Evolutionary conservation across 2,888 invertebrate species (phyloP).

Genomic region (Dryocosmus kuriphilus): DNA sequence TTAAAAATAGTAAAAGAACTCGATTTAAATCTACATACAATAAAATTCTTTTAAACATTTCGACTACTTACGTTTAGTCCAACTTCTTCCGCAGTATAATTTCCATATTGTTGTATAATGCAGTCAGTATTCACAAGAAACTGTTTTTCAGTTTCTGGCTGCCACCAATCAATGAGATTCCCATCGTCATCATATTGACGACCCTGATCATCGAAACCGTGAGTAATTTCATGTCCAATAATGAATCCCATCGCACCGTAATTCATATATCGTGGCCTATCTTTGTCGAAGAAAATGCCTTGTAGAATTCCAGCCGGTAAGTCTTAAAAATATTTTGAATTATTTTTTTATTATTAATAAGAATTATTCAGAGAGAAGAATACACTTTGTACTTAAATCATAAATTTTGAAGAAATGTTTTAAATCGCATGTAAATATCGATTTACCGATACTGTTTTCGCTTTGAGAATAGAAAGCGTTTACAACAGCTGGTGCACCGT

Average conservation of each 20-base stretch:
- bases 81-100: slow-evolving; percentile 90
- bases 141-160: slow-evolving; percentile 87
- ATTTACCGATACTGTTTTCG: slow-evolving; percentile 54
- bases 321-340: slow-evolving; percentile 43
- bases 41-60: background rate
- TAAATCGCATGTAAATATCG: no score
- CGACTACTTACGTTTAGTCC: slow-evolving; percentile 83
- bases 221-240: slow-evolving; percentile 95
- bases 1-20: no score
- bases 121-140: slow-evolving; percentile 92
- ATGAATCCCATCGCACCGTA: slow-evolving; percentile 95
- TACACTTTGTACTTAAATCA: no score
- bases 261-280: slow-evolving; percentile 94
- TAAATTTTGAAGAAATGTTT: no score
- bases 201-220: slow-evolving; percentile 92
- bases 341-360: background rate
- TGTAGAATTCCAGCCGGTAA: slow-evolving; percentile 92
- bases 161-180: slow-evolving; percentile 96
- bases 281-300: slow-evolving; percentile 93
- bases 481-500: slow-evolving; percentile 76
- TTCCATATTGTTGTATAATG: slow-evolving; percentile 95
- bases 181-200: slow-evolving; percentile 95
- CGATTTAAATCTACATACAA: no score
- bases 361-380: no score
- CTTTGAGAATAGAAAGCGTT: slow-evolving; percentile 73